Base-by-base conservation (phyloP, 2,888 invertebrate species). In the Carcina quercana region DNA sequence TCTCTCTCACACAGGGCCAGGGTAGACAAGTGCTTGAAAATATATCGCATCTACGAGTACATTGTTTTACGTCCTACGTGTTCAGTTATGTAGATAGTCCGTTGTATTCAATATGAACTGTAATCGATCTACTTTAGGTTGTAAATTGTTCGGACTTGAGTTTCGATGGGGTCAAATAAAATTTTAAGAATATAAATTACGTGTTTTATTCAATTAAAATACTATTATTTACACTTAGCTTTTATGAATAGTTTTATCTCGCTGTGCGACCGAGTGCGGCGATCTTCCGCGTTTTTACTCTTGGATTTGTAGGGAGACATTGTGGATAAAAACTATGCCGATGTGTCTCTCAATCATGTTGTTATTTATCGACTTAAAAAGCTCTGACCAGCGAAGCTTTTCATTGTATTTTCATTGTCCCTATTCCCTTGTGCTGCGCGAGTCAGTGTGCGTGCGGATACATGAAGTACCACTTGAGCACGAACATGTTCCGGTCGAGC, bases 401-500 rank as follows among this genome's bases (percentile, higher is more conserved):
- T n/a, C n/a, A n/a, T n/a, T n/a, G n/a, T n/a, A 30, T 35, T 28
- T 27, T 13, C 10, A 22, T n/a, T n/a, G 10, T 22, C 8, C 22
- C 2, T 10, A 5, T 22, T n/a, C 2, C 7, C 22, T 7, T 10
- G 10, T 3, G 10, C 3, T 13, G 5, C 13, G 13, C 10, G 10
- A 22, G 14, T 13, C 8, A 26, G 17, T 8, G 13, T 47, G 46
- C 54, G 14, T 58, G 52, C 2, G 70, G 56, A 42, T 74, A 80
- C 45, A 66, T 67, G 36, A 91, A 84, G 76, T 89, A 95, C 86
- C 92, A 90, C 58, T 92, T 89, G 42, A 96, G 76, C 33, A 95
- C 78, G 67, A 96, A 95, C 31, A 96, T 86, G 0, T 93, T 93
- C 35, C 91, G 90, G 55, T 95, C 95, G 3, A 96, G 76, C 45